Evolutionary conservation across 2,888 invertebrate genomes (phyloP).

Genomic region (Ichneumoninae sp.): DNA sequence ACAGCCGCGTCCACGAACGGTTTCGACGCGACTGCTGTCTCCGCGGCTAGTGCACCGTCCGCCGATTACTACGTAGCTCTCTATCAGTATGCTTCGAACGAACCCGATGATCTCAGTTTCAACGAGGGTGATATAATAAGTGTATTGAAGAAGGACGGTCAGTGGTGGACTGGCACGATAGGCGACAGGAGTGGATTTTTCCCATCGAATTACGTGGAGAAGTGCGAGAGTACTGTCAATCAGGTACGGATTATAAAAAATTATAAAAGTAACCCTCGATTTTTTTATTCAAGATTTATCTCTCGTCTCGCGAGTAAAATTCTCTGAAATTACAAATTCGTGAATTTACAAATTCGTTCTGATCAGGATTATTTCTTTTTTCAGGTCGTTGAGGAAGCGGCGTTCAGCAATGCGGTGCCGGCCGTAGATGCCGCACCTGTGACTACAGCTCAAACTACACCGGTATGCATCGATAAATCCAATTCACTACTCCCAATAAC

Average conservation of each 20-base stretch:
- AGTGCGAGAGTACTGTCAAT: conserved; percentile 85
- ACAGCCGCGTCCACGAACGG: conserved; percentile 71
- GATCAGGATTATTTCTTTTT: neutral
- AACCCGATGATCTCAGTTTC: conserved; percentile 96
- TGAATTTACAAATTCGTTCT: neutral
- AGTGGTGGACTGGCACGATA: conserved; percentile 99
- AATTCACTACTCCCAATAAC: neutral
- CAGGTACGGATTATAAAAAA: conserved; percentile 73
- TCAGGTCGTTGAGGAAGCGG: conserved; percentile 47
- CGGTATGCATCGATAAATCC: conserved; percentile 43
- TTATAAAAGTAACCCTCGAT: neutral
- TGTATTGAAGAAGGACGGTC: conserved; percentile 95
- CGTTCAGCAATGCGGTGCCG: conserved; percentile 48
- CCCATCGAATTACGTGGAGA: conserved; percentile 98
- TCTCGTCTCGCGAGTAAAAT: neutral
- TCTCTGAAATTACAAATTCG: neutral
- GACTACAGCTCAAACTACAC: conserved; percentile 54
- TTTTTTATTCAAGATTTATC: neutral
- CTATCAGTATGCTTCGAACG: conserved; percentile 95
- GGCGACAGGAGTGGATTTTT: conserved; percentile 95
- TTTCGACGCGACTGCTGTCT: conserved; percentile 67
- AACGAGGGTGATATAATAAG: conserved; percentile 93
- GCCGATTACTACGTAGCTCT: conserved; percentile 94
- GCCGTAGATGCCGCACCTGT: conserved; percentile 47
- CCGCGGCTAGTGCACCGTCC: conserved; percentile 75